These are phyloP conservation scores for Acleris sparsana DNA, from an alignment of 2,888 invertebrate species.

Conservation along the genomic window DNA sequence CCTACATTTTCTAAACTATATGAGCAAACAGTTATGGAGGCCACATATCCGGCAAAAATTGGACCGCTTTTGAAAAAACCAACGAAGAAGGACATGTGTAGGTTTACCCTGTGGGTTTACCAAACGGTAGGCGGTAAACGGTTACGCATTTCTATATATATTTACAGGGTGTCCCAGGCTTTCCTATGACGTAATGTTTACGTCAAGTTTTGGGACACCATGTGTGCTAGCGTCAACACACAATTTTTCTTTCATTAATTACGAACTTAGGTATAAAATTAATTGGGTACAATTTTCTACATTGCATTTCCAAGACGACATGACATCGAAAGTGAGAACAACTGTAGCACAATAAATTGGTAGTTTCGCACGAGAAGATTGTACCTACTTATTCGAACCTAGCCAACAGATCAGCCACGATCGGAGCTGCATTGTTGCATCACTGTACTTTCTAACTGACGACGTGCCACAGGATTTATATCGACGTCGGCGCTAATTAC, in stretches of 20 bases:
- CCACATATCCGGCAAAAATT: conserved; percentile 18
- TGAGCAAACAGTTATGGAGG: conserved; percentile 19
- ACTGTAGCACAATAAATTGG: conserved; percentile 11
- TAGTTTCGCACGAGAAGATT: conserved; percentile 43
- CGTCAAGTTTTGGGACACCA: too few species aligned
- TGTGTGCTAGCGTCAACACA: too few species aligned
- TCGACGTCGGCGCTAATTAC: conserved; percentile 70
- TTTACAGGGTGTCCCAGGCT: too few species aligned
- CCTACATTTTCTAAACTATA: conserved; percentile 18
- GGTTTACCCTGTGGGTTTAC: too few species aligned
- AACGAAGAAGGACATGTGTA: neutral
- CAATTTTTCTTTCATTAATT: too few species aligned
- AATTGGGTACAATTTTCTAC: too few species aligned
- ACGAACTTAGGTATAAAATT: too few species aligned
- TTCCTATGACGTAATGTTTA: too few species aligned
- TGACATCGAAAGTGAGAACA: conserved; percentile 1
- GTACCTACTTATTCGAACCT: conserved; percentile 32
- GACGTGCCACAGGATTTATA: conserved; percentile 68
- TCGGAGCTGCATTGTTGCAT: conserved; percentile 66
- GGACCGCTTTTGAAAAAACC: neutral
- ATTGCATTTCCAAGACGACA: too few species aligned
- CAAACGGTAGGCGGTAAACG: too few species aligned
- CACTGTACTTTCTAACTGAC: conserved; percentile 72
- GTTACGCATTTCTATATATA: too few species aligned
- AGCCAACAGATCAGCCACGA: conserved; percentile 64